Evolutionary conservation across 1,140 invertebrate species (phyloP), one percentile per base, ranked within the genome.

Genomic region (Hormaphis cornu): DNA sequence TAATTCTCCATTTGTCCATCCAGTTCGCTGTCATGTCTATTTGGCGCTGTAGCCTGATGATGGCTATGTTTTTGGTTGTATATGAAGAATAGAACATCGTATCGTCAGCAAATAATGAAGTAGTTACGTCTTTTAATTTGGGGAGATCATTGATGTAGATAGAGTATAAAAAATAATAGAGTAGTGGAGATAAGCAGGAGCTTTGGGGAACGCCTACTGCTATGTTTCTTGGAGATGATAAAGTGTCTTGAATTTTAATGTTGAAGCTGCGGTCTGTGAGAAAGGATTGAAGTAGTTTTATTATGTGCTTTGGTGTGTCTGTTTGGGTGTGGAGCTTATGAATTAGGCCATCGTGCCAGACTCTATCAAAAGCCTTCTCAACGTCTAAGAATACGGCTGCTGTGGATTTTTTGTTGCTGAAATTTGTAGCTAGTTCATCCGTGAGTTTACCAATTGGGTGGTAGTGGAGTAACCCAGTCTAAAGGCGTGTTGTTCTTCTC

Each of bases 271-370:
- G 33, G 16, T 58, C 52, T 33, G n/a, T 37, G 4, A 70, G 28
- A 26, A 66, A 70, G 18, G 69, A 70, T 35, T 20, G 6, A 3
- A 56, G 20, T n/a, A 40, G 33, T 46, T 46, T 46, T 46, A 46
- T 16, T 5, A 46, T 8, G 42, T 46, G 42, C 18, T n/a, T 46
- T n/a, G 42, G 42, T n/a, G 18, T 5, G 9, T n/a, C 18, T 18
- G 35, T 40, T 24, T 2, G 6, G 3, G 22, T 37, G 2, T 37
- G 5, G 10, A 56, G 53, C 22, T 70, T 70, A 20, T 63, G 24
- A 2, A 63, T 18, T 10, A 63, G 70, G 1, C 75, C 77, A 20
- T 75, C 56, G 42, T 78, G 75, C 76, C 77, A 78, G 0, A 78
- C 76, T 53, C 73, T 73, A 63, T 77, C 75, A 50, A 75, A 76